Evolutionary conservation across 2,113 vertebrate species (phyloP).

Genomic region (Mastomys coucha): DNA sequence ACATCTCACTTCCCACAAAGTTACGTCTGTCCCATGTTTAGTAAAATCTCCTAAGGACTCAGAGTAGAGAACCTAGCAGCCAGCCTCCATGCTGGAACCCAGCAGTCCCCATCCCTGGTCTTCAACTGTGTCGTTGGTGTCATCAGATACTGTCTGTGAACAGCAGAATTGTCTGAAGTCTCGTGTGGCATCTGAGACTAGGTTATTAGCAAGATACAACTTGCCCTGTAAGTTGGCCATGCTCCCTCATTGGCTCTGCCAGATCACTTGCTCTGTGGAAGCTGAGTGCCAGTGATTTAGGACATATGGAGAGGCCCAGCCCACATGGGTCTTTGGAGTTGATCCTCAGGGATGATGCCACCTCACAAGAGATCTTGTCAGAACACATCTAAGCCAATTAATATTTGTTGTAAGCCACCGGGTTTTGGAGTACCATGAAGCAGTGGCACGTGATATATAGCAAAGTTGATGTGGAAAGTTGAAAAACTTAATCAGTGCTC

Average conservation of each 20-base stretch:
- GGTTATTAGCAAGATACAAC: not conserved
- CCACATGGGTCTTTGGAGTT: too few relatives aligned
- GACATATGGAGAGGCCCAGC: too few relatives aligned
- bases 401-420: not conserved
- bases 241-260: not conserved
- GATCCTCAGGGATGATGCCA: not conserved
- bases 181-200: not conserved
- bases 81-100: not conserved
- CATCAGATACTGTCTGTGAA: not conserved
- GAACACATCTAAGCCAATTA: not conserved
- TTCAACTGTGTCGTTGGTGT: not conserved
- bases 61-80: not conserved
- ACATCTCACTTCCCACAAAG: not conserved
- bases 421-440: not conserved
- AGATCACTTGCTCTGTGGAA: not conserved
- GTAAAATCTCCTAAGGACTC: not conserved
- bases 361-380: not conserved
- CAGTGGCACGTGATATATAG: not conserved
- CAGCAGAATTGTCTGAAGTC: not conserved
- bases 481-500: not conserved
- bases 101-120: not conserved
- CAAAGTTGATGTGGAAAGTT: not conserved
- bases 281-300: too few relatives aligned
- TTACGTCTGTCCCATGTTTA: not conserved
- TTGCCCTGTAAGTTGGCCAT: not conserved